A percentile compares a stretch with the other conserved stretches of the same genome.
Evolutionary conservation across 2,797 vertebrate genomes (phyloP).

Genomic region (Cossypha polioptera): DNA sequence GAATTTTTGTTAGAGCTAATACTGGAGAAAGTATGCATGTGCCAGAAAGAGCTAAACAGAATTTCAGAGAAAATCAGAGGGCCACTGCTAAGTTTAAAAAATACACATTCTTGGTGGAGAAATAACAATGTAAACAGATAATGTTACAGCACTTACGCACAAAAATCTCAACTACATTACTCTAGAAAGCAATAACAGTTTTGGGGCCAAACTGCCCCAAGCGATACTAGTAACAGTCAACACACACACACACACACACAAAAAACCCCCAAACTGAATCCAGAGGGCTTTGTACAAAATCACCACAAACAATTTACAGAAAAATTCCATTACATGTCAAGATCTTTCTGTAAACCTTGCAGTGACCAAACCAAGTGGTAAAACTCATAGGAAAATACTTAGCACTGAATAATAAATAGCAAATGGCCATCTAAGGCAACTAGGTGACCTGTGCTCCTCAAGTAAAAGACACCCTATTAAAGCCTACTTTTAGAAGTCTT

Average conservation of each 20-base stretch:
- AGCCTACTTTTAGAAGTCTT: background rate
- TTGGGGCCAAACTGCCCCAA: background rate
- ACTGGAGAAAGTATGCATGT: background rate
- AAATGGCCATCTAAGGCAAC: background rate
- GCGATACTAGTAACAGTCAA: background rate
- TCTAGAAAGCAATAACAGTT: background rate
- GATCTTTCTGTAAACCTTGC: background rate
- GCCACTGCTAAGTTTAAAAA: background rate
- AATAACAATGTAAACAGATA: background rate
- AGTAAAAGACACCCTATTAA: background rate
- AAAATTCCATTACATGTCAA: background rate
- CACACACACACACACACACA: too few species aligned
- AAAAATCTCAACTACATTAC: background rate
- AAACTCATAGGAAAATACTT: background rate
- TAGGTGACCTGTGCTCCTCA: background rate
- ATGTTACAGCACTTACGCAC: background rate
- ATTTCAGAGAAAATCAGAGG: background rate
- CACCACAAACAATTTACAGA: background rate
- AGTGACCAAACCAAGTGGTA: background rate
- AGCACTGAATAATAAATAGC: background rate
- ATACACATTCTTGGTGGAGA: background rate
- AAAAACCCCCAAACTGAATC: background rate
- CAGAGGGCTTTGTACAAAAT: background rate
- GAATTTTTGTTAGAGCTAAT: background rate
- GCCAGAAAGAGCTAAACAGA: background rate